Evolutionary conservation across 2,888 invertebrate species (phyloP), one percentile per base, ranked within the genome.

Genomic region (Lycaena phlaeas): DNA sequence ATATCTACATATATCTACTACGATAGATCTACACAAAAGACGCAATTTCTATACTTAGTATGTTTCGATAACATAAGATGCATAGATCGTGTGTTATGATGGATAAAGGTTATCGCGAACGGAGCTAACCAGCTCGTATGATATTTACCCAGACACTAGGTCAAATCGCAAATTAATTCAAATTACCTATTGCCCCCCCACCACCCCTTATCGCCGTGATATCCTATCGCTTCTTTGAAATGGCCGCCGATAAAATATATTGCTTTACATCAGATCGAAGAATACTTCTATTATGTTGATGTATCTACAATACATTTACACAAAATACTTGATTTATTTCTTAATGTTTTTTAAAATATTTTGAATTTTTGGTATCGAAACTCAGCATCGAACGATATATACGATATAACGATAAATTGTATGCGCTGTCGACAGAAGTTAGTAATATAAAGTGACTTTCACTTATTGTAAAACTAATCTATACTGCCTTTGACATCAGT

Each of bases 151-250:
- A 6, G 7, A 10, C 30, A 2, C 41, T 38, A 53, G 69, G 70
- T 73, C 70, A 64, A 47, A 48, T 61, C 56, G 62, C 68, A 63
- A 74, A 75, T 75, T 75, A 73, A 76, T 69, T 77, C 54, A 46
- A 40, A 48, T 34, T 58, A 57, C 47, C 60, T 52, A 60, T 58
- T 59, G 59, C 51, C 53, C 60, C 52, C n/a, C n/a, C n/a, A n/a
- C n/a, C n/a, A n/a, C n/a, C n/a, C n/a, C 52, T 28, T 41, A 68
- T 22, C 18, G 18, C 34, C 4, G 12, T 11, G 18, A 15, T 30
- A 30, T 30, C 22, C 4, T 10, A 15, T 2, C 12, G 5, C 2
- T 9, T 6, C 17, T 34, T 34, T 34, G 34, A 34, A 62, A 56
- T 50, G 26, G 40, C 14, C 18, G 40, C 44, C 46, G 68, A 71